Base-by-base conservation (phyloP, 2,797 vertebrate species). In the Ataeniobius toweri region DNA sequence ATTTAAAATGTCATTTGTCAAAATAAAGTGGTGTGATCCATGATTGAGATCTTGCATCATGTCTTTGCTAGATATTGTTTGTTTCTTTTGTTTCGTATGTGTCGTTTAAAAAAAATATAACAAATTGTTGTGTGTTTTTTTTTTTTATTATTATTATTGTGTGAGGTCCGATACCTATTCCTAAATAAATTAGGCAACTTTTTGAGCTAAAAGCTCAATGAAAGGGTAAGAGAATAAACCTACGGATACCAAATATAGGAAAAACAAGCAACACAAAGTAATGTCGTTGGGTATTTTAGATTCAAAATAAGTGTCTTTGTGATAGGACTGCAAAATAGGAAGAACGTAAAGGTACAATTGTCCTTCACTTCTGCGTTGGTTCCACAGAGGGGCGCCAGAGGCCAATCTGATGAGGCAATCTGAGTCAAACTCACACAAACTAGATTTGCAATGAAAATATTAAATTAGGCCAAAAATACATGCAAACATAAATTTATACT, bases 311-410 rank as follows among this genome's bases (percentile, higher is more conserved):
- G 12, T n/a, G 39, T 14, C 22, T 69, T 48, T 70, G 67, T 14
- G 12, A 58, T 10, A 12, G 9, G 41, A 13, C n/a, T 59, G 3
- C 26, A 10, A 13, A n/a, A n/a, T 26, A 53, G 6, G 20, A 70
- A 48, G 41, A 26, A 14, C 46, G 4, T 69, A 26, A 12, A 70
- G 44, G 6, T 26, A 9, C 65, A 14, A 3, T 68, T 44, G 10
- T 16, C 6, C 28, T 78, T 74, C 53, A 85, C n/a, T 89, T 89
- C 58, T 70, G 14, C 6, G 50, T 4, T 61, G 0, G 31, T 0
- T 58, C 90, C 95, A 94, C 92, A 81, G 80, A 59, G 92, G 80
- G 95, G 93, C 92, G 91, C 90, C 83, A 94, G 75, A 93, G 89
- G 87, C 89, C 84, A 87, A 86, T 85, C 3, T 71, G 74, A 80